Base-by-base conservation (phyloP, 2,113 vertebrate species). In the Rhinoderma darwinii region DNA sequence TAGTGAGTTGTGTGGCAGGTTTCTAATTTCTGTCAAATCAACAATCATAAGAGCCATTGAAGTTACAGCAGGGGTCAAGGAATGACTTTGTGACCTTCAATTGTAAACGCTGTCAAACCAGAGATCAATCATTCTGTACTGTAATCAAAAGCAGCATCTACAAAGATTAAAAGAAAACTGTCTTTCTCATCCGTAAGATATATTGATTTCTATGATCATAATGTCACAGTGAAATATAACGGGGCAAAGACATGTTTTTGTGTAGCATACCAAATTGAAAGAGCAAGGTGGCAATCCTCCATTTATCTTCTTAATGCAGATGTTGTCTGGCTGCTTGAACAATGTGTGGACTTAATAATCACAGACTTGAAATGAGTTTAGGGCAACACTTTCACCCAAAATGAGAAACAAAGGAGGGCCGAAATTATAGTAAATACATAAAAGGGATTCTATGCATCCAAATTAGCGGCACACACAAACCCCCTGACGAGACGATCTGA, bases 161-260 rank as follows among this genome's bases (percentile, higher is more conserved):
- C 84, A 81, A 73, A 86, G 77, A 86, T 86, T 86, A 86, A 74
- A 86, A 86, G 85, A 86, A 86, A 81, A 74, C 76, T 35, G 17
- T 81, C 63, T 44, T 73, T 81, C 85, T 82, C 85, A 73, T 82
- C 85, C 70, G 17, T 37, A 39, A 74, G 85, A 86, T 86, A 56
- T 81, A 86, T 86, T 56, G 77, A 86, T 86, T 81, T 86, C 70
- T 86, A 86, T 86, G 85, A 86, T 81, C 66, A 61, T 86, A 86
- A 86, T 86, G 85, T 86, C 85, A 86, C 63, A 32, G 77, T 86
- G 85, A 86, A 86, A 86, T 86, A 86, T 86, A 86, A 81, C 77
- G 22, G 85, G 85, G 66, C 22, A 18, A 73, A 74, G 77, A 81
- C 63, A 61, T 81, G 85, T 82, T 74, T 86, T 86, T 81, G 66